These are phyloP conservation scores for Crematogaster levior DNA, from an alignment of 2,888 invertebrate species.

Conservation along the genomic window DNA sequence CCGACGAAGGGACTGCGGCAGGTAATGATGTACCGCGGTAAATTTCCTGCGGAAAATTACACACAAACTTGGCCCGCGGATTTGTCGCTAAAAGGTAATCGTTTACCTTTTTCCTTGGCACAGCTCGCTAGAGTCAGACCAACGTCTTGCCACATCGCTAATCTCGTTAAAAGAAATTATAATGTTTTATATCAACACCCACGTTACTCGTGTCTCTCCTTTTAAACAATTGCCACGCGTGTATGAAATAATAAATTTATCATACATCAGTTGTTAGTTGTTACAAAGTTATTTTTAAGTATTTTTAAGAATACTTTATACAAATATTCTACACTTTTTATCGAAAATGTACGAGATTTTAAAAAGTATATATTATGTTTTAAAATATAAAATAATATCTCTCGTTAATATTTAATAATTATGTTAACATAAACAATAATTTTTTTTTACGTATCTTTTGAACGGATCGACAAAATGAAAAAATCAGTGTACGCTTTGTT, in stretches of 20 bases:
- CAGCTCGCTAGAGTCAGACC: constrained; percentile 18
- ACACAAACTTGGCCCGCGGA: constrained; percentile 67
- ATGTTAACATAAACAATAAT: not conserved
- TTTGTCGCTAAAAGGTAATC: constrained; percentile 68
- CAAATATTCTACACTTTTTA: not conserved
- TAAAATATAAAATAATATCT: not conserved
- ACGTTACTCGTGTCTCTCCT: not conserved
- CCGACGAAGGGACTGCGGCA: constrained; percentile 67
- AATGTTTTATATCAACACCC: not conserved
- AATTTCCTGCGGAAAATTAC: constrained; percentile 77
- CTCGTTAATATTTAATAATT: no score
- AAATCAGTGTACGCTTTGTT: not conserved
- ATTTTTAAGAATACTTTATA: not conserved
- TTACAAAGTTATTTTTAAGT: not conserved
- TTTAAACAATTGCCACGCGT: not conserved
- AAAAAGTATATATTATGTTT: not conserved
- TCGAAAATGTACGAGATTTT: not conserved
- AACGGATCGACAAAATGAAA: not conserved
- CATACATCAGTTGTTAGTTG: not conserved
- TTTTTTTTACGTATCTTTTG: not conserved
- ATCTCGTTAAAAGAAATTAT: constrained; percentile 8
- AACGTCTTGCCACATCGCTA: not conserved
- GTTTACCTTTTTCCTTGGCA: constrained; percentile 60
- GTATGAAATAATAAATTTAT: not conserved
- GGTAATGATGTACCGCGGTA: constrained; percentile 77